Evolutionary conservation across 2,797 vertebrate species (phyloP), one percentile per base, ranked within the genome.

Genomic region (Monodelphis domestica): DNA sequence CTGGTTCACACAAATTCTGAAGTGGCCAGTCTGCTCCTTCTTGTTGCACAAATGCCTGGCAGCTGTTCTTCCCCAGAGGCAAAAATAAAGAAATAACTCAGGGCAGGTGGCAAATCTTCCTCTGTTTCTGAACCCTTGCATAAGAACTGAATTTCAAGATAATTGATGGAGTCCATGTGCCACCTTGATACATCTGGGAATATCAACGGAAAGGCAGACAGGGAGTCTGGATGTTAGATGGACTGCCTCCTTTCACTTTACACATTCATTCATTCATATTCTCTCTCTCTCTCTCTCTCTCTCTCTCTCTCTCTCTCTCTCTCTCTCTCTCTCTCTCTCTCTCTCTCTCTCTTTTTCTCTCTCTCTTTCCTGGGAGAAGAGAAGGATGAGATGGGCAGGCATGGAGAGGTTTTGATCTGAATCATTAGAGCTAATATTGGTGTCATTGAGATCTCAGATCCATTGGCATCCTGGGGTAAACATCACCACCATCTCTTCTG

Each of bases 401-500:
- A 59, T 0, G 14, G 30, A 1, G 10, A 57, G 56, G 56, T 11
- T 57, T 70, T 38, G n/a, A 70, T 38, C 17, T 9, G 17, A 5
- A 7, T 38, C 15, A 21, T 70, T 38, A 21, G n/a, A 38, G 63
- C 15, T 14, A 38, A 70, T 38, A 38, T 70, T 38, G 14, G 2
- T 7, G 9, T 21, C 63, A 21, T 5, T n/a, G 63, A 70, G 6
- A 38, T 38, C 5, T 5, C 11, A 6, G 15, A 24, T 38, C n/a
- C n/a, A 70, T 17, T 17, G 33, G 33, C 33, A n/a, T 63, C 33
- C n/a, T n/a, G 33, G 59, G n/a, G n/a, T 38, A 6, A 89, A 54
- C 92, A 94, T 94, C 94, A 94, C 30, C 95, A 15, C 12, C 70
- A 95, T 96, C 28, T 12, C 24, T 54, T 87, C 54, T 53, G 63